These are phyloP conservation scores for Gobionotothen gibberifrons DNA, from an alignment of 2,797 vertebrate species.

Conservation along the genomic window DNA sequence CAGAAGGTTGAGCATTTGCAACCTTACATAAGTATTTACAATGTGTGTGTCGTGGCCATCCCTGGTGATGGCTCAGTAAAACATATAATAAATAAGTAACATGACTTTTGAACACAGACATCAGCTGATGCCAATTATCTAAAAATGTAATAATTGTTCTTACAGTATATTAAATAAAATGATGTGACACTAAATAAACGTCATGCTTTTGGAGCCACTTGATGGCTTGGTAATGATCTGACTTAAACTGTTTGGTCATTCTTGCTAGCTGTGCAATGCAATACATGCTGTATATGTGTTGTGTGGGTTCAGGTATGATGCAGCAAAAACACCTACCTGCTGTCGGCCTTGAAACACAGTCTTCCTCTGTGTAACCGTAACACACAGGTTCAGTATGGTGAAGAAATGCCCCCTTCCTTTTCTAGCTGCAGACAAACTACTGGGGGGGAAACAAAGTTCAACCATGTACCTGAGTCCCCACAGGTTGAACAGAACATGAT, in stretches of 20 bases:
- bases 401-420: not conserved
- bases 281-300: not conserved
- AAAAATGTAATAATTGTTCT: too few relatives aligned
- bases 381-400: constrained; percentile 2
- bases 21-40: too few relatives aligned
- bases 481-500: not conserved
- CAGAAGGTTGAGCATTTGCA: too few relatives aligned
- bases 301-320: not conserved
- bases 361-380: not conserved
- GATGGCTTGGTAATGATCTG: too few relatives aligned
- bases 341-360: not conserved
- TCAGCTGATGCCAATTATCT: too few relatives aligned
- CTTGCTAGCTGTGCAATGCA: not conserved
- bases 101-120: too few relatives aligned
- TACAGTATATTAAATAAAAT: not conserved
- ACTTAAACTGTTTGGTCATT: not conserved
- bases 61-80: too few relatives aligned
- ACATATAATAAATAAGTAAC: too few relatives aligned
- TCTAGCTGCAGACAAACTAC: not conserved
- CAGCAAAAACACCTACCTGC: not conserved
- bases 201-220: not conserved
- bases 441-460: not conserved
- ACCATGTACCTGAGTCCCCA: not conserved
- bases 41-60: too few relatives aligned
- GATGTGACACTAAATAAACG: not conserved